Evolutionary conservation across 2,113 vertebrate genomes (phyloP).

Genomic region (rabbit (Oryctolagus cuniculus)): DNA sequence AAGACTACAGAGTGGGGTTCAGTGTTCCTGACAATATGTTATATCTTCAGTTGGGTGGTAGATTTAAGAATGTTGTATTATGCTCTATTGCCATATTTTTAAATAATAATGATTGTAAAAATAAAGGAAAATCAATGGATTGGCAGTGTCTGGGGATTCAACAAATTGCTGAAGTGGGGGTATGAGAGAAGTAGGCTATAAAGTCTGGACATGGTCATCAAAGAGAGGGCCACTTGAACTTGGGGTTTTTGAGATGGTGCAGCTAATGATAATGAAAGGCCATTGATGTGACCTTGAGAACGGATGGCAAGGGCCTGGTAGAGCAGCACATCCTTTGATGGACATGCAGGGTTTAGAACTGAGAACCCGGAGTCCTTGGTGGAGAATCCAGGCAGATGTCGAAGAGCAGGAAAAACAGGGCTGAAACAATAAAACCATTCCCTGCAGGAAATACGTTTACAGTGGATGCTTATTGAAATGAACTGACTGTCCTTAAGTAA

Average conservation of each 20-base stretch:
- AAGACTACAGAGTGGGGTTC: neutral
- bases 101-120: neutral
- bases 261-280: neutral
- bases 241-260: neutral
- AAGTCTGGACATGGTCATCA: neutral
- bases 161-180: no score
- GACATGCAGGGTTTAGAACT: neutral
- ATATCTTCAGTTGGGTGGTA: neutral
- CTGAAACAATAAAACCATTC: neutral
- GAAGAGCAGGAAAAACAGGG: neutral
- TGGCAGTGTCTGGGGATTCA: neutral
- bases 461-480: neutral
- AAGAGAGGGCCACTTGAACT: no score
- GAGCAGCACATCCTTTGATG: no score
- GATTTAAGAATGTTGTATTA: neutral
- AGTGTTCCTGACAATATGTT: neutral
- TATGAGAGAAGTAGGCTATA: neutral
- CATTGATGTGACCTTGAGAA: neutral
- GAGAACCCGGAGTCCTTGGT: neutral
- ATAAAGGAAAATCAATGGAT: neutral
- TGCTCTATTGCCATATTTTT: conserved; percentile 5
- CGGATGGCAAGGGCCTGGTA: neutral
- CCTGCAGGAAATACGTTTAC: neutral
- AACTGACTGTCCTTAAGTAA: neutral
- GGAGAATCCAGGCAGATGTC: neutral